phyloP scores from a whole-genome alignment of 2,797 vertebrate species.

The Novumbra hubbsi region DNA sequence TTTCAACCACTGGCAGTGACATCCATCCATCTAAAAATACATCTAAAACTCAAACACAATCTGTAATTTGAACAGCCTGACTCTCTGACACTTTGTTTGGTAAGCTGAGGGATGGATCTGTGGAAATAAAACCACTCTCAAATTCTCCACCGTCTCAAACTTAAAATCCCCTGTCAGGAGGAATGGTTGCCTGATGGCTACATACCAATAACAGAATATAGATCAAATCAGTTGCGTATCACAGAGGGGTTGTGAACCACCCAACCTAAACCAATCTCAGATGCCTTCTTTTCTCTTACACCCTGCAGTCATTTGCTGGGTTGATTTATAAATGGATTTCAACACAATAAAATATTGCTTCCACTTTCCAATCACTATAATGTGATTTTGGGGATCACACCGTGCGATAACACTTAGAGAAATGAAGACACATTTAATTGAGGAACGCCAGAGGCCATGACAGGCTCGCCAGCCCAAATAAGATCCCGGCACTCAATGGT shows the following conservation, averaged over 20 bases:
- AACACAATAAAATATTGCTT: neutral
- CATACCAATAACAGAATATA: neutral
- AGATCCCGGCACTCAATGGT: neutral
- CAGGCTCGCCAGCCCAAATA: neutral
- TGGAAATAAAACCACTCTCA: neutral
- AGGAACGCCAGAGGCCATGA: neutral
- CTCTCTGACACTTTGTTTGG: neutral
- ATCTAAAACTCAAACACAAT: constrained; percentile 1
- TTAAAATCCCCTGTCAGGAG: neutral
- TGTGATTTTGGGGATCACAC: neutral
- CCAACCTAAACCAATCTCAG: constrained; percentile 3
- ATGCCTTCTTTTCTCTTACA: neutral
- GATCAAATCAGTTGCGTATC: neutral
- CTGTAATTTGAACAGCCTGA: constrained; percentile 1
- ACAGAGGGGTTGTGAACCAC: neutral
- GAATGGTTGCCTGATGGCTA: too few relatives aligned
- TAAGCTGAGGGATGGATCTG: neutral
- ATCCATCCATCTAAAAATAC: neutral
- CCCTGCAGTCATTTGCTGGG: neutral
- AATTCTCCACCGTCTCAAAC: neutral
- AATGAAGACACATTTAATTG: constrained; percentile 5
- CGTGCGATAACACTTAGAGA: neutral
- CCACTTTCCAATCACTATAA: constrained; percentile 2
- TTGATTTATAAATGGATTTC: constrained; percentile 1
- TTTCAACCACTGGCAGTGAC: constrained; percentile 1